Evolutionary conservation across 2,113 vertebrate genomes (phyloP).

Genomic region (Bubo blakistoni): DNA sequence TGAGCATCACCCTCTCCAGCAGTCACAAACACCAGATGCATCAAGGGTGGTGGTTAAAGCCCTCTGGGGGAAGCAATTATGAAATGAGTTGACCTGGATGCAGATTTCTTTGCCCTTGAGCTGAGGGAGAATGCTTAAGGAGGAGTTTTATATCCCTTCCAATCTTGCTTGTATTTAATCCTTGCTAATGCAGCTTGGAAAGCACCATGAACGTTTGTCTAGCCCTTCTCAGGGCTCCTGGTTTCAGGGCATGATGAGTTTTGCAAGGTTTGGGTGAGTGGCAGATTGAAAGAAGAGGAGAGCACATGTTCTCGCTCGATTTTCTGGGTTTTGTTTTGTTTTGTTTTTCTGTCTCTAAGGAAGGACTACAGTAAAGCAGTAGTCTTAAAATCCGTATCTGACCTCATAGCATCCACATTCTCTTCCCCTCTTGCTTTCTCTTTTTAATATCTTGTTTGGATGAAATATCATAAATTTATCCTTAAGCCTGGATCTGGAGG

Average conservation of each 20-base stretch:
- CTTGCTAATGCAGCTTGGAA: slow-evolving; percentile 17
- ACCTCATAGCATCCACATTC: not conserved
- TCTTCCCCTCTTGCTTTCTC: not conserved
- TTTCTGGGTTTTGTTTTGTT: not conserved
- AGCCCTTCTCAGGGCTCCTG: not conserved
- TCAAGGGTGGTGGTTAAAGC: not conserved
- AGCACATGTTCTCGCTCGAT: not conserved
- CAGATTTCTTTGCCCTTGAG: slow-evolving; percentile 11
- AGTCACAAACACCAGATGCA: not conserved
- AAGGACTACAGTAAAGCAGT: not conserved
- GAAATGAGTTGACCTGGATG: slow-evolving; percentile 7
- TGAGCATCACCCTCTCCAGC: rapidly evolving
- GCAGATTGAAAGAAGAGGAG: not conserved
- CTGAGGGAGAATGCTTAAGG: slow-evolving; percentile 4
- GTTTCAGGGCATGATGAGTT: not conserved
- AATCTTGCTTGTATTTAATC: slow-evolving; percentile 31
- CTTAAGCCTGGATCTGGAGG: not conserved
- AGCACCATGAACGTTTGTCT: not conserved
- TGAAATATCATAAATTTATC: not conserved
- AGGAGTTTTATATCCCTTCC: not conserved
- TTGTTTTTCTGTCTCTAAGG: not conserved
- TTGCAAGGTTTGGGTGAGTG: not conserved
- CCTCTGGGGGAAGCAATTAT: not conserved
- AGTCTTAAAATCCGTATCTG: not conserved
- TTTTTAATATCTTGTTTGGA: not conserved